Percentiles rank a stretch among this genome's conserved stretches.
These are phyloP conservation scores for Cepaea nemoralis DNA, from an alignment of 1,140 invertebrate genomes.

Conservation along the genomic window DNA sequence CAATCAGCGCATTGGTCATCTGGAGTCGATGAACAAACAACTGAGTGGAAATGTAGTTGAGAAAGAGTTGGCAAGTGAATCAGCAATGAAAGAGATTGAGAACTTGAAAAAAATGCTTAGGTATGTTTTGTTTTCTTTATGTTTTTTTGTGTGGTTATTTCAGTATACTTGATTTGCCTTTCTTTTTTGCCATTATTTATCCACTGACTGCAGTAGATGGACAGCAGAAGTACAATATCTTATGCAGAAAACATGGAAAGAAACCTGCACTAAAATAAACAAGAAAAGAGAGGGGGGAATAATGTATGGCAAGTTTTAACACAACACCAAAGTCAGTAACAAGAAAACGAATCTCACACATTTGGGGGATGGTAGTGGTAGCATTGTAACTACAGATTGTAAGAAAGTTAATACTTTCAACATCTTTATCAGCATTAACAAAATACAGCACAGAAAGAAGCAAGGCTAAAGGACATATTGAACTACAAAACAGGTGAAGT, in stretches of 20 bases:
- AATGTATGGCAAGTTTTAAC: no score
- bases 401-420: no score
- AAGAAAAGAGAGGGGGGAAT: no score
- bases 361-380: no score
- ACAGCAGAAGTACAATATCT: no score
- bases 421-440: neutral
- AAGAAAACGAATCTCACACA: no score
- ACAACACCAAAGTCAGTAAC: no score
- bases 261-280: no score
- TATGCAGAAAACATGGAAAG: no score
- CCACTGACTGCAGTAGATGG: no score
- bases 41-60: conserved; percentile 63
- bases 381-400: neutral
- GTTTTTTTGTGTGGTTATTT: neutral
- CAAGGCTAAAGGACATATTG: no score
- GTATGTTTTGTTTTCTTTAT: conserved; percentile 42
- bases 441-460: neutral
- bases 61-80: conserved; percentile 60
- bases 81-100: conserved; percentile 61
- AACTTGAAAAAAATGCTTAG: conserved; percentile 54
- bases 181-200: neutral
- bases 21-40: conserved; percentile 67
- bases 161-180: neutral
- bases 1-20: conserved; percentile 57
- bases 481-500: neutral